Base-by-base conservation (phyloP, 2,888 invertebrate genomes). In the Cheilosia impressa region DNA sequence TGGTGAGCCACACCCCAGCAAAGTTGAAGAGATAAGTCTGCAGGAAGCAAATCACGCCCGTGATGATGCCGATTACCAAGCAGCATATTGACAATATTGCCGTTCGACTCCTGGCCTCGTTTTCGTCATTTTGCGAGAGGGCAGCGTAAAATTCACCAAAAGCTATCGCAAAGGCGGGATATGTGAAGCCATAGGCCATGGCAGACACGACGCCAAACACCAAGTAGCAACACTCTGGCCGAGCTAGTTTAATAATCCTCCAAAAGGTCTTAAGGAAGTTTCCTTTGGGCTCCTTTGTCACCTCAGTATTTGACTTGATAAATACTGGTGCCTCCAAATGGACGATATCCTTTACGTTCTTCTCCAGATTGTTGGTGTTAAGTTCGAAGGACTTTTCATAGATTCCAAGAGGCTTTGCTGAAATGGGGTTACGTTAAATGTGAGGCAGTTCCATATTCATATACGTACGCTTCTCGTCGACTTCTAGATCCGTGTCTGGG, bases 61-160 rank as follows among this genome's bases (percentile, higher is more conserved):
- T 95, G 53, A 94, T 89, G 0, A 95, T 88, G 0, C 96, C 96
- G 47, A 96, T 94, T 1, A 93, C 89, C 2, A 96, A 90, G 90
- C 96, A 96, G 19, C 94, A 90, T 13, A 95, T 89, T 0, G 95
- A 94, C 45, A 95, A 95, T 15, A 93, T 89, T 2, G 94, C 93
- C 0, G 95, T 95, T 82, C 94, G 92, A 0, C 90, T 87, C 7
- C 94, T 91, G 0, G 96, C 94, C 43, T 93, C 93, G 0, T 93
- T 93, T 13, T 92, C 93, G 87, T 96, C 94, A 1, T 93, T 90
- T 75, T 93, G 91, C 1, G 95, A 94, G 88, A 96, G 93, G 87
- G 96, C 95, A 93, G 94, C 95, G 88, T 96, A 95, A 10, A 96
- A 95, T 90, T 96, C 96, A 53, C 96, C 96, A 89, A 96, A 96